A percentile compares a stretch with the other conserved stretches of the same genome.
These are phyloP conservation scores for Anisognathus igniventris DNA, from an alignment of 2,797 vertebrate genomes.

Conservation along the genomic window DNA sequence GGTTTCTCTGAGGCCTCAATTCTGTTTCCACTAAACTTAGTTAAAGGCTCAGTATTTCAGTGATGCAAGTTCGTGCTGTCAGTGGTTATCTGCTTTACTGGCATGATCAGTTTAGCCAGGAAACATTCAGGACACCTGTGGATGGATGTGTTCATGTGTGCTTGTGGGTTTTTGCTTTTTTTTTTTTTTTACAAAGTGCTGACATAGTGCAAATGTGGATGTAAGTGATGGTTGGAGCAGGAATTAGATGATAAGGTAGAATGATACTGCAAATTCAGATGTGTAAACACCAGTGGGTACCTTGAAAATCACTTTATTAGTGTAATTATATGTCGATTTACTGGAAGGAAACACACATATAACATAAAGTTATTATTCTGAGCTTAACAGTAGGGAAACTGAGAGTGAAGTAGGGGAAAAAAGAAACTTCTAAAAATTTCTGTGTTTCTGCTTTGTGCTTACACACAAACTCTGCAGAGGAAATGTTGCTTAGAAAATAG, in stretches of 20 bases:
- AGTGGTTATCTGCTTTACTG: background rate
- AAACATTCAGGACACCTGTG: accelerated
- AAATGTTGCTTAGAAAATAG: background rate
- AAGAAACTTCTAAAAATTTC: accelerated
- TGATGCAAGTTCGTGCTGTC: background rate
- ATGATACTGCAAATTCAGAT: background rate
- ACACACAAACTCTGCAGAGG: background rate
- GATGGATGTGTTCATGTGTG: background rate
- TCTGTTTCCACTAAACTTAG: background rate
- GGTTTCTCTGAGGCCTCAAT: background rate
- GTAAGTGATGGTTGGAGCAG: background rate
- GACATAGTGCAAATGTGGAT: background rate
- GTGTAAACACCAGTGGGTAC: background rate
- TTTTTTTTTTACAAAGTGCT: background rate
- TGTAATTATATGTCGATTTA: background rate
- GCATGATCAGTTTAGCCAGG: background rate
- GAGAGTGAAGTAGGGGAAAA: background rate
- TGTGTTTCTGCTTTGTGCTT: background rate
- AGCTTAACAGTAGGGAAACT: background rate
- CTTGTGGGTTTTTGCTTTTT: background rate
- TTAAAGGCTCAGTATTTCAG: background rate
- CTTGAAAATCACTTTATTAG: background rate
- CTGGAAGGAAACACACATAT: background rate
- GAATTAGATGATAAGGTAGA: background rate
- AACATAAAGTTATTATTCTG: background rate